phyloP scores from a whole-genome alignment of 2,888 invertebrate species.

The Aquatica leii region DNA sequence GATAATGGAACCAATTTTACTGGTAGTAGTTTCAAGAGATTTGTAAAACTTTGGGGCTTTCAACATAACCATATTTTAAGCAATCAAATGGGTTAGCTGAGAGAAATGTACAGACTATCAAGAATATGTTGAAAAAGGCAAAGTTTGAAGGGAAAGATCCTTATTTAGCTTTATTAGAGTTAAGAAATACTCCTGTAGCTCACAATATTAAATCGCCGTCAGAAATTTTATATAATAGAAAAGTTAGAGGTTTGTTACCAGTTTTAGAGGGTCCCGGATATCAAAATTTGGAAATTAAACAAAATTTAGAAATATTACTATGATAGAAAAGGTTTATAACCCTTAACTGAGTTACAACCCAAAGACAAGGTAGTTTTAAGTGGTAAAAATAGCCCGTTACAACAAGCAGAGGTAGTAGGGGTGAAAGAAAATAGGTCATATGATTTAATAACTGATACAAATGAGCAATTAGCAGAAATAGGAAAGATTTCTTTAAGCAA shows the following conservation, averaged over 20 bases:
- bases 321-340: not conserved
- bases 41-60: slow-evolving; percentile 1
- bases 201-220: too few species aligned
- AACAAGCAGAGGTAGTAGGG: too few species aligned
- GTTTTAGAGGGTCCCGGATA: too few species aligned
- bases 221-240: too few species aligned
- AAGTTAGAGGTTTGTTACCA: too few species aligned
- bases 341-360: not conserved
- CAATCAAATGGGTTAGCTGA: too few species aligned
- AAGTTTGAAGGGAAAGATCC: slow-evolving; percentile 1
- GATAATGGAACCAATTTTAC: slow-evolving; percentile 6
- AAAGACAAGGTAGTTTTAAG: slow-evolving; percentile 1
- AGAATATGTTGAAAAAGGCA: too few species aligned
- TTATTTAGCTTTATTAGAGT: slow-evolving; percentile 4
- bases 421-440: too few species aligned
- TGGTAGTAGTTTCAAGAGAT: slow-evolving; percentile 3
- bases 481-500: not conserved
- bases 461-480: not conserved
- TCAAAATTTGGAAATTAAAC: slow-evolving; percentile 11
- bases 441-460: too few species aligned
- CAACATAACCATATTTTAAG: too few species aligned
- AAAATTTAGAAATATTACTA: slow-evolving; percentile 11
- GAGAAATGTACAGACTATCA: too few species aligned
- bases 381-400: too few species aligned
- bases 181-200: not conserved